Base-by-base conservation (phyloP, 2,888 invertebrate genomes). In the Silvanus unidentatus region DNA sequence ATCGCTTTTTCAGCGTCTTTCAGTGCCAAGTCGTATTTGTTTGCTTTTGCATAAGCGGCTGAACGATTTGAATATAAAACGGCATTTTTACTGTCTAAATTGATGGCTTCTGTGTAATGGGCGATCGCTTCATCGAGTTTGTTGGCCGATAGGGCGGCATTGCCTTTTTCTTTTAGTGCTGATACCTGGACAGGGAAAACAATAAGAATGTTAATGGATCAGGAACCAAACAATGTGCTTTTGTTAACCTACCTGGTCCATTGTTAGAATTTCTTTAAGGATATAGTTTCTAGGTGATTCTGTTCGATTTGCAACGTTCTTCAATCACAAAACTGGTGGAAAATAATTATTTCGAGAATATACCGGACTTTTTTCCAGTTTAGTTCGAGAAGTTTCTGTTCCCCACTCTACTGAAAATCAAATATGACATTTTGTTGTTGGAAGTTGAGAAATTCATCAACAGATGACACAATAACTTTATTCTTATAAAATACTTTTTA, bases 61-160 rank as follows among this genome's bases (percentile, higher is more conserved):
- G 94, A 94, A 43, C 95, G 80, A 72, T 95, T 95, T 59, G 93
- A 94, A 64, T 78, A 94, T 15, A 95, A 75, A 64, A 95, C 91
- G 76, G 93, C 89, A 75, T 94, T 94, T 29, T 76, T 78, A 0
- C 76, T 75, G 66, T 94, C 93, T 48, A 92, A 68, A 10, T 75
- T 73, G 51, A 95, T 90, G 3, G 90, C 95, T 61, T 88, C 81
- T 2, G 88, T 80, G 65, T 95, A 95, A 58, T 72, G 79, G 52
- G 81, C 77, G 41, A 93, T 76, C 0, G 95, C 94, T 54, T 88
- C 88, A 6, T 84, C 81, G 53, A 80, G 84, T 45, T 88, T 84
- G 40, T 86, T 86, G 10, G 80, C 81, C 50, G 85, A 78, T 57
- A 95, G 74, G 13, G 92, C 91, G 22, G 82, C 79, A 69, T 95